Conservation (phyloP, 2,797 vertebrate genomes). For the Gorsachius magnificus region DNA sequence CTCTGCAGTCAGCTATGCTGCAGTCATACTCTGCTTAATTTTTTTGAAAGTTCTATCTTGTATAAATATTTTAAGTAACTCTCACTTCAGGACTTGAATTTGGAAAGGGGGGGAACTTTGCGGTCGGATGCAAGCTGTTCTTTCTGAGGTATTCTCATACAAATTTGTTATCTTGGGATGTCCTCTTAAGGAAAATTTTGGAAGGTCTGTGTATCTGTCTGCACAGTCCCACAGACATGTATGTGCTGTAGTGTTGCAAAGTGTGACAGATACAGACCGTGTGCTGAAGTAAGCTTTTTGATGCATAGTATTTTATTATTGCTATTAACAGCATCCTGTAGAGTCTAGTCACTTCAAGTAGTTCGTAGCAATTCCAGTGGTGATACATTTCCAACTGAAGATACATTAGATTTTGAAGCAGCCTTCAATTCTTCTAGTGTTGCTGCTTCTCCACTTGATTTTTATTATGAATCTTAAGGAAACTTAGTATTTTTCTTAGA, state of each 20-base stretch:
- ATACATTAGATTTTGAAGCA: background rate
- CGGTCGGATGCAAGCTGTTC: background rate
- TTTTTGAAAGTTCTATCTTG: background rate
- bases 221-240: no score
- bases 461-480: background rate
- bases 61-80: background rate
- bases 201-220: background rate
- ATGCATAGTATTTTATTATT: background rate
- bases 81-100: background rate
- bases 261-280: background rate
- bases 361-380: background rate
- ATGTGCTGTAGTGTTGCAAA: no score
- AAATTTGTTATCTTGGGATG: background rate
- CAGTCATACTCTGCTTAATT: background rate
- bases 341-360: background rate
- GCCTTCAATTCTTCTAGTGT: background rate
- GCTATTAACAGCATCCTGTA: background rate
- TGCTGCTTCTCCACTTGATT: background rate
- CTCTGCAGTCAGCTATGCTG: background rate
- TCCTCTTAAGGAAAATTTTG: background rate
- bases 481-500: background rate
- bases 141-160: background rate
- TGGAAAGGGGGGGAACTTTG: background rate
- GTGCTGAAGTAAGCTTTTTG: background rate
- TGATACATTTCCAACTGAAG: background rate